These are phyloP conservation scores for Sycobia sp. DNA, from an alignment of 1,140 invertebrate genomes.

Conservation along the genomic window DNA sequence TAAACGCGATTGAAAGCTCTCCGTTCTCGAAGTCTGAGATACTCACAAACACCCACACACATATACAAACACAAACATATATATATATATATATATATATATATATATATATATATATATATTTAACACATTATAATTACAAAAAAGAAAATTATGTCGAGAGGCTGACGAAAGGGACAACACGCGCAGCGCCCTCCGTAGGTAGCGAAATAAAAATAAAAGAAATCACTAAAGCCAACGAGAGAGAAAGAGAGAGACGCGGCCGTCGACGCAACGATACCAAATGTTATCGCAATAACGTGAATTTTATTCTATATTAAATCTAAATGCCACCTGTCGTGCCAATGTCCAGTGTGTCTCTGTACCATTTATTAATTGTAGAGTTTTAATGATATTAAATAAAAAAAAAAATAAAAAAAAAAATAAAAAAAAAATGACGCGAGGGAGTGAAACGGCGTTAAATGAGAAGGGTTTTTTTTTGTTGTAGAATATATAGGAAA, in stretches of 20 bases:
- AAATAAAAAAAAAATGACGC: slow-evolving; percentile 8
- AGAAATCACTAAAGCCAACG: slow-evolving; percentile 24
- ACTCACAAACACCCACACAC: no score
- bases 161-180: slow-evolving; percentile 29
- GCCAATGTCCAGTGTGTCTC: slow-evolving; percentile 64
- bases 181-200: slow-evolving; percentile 28
- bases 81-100: no score
- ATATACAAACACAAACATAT: no score
- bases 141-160: slow-evolving; percentile 31
- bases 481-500: slow-evolving; percentile 4
- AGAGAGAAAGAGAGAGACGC: slow-evolving; percentile 35
- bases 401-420: no score
- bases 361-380: slow-evolving; percentile 62
- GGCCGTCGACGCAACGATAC: slow-evolving; percentile 63
- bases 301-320: slow-evolving; percentile 65
- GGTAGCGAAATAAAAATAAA: slow-evolving; percentile 26
- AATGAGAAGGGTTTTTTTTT: background rate
- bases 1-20: slow-evolving; percentile 12
- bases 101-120: no score
- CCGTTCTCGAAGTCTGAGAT: slow-evolving; percentile 33
- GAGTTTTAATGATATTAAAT: slow-evolving; percentile 49
- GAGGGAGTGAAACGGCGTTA: slow-evolving; percentile 18
- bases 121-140: slow-evolving; percentile 19
- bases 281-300: slow-evolving; percentile 65
- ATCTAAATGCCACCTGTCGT: slow-evolving; percentile 64